Evolutionary conservation across 2,797 vertebrate species (phyloP).

Genomic region (Squalus acanthias): DNA sequence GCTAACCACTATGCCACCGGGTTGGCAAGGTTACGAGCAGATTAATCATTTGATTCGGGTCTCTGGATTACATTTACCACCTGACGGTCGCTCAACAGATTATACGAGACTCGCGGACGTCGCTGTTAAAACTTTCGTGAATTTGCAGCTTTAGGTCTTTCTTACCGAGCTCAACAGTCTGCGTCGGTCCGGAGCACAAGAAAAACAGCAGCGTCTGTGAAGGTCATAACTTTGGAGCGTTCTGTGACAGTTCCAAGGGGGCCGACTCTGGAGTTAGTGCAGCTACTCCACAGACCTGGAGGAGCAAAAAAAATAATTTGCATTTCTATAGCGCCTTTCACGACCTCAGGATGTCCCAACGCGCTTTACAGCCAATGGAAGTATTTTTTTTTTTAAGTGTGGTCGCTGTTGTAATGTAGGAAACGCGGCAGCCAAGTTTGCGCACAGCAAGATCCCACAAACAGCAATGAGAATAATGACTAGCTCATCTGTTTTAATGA

Average conservation of each 20-base stretch:
- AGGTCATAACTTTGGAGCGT: neutral
- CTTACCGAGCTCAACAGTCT: neutral
- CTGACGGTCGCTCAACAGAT: neutral
- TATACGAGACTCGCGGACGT: neutral
- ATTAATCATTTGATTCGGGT: neutral
- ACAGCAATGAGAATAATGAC: neutral
- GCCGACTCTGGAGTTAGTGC: neutral
- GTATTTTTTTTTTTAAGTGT: neutral
- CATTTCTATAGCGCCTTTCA: neutral
- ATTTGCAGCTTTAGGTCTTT: neutral
- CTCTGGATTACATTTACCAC: neutral
- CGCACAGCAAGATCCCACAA: neutral
- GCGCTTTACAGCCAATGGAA: neutral
- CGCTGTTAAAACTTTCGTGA: neutral
- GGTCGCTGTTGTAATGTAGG: neutral
- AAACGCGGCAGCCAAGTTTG: neutral
- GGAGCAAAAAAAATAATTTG: neutral
- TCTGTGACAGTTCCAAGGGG: neutral
- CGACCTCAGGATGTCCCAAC: neutral
- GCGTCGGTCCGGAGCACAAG: neutral
- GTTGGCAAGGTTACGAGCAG: neutral
- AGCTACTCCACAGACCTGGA: neutral
- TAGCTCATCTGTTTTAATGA: neutral
- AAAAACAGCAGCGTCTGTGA: neutral
- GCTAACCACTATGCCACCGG: too few relatives aligned